A percentile compares a stretch with the other conserved stretches of the same genome.
These are phyloP conservation scores for Mermis nigrescens DNA, from an alignment of 2,888 invertebrate species.

Conservation along the genomic window DNA sequence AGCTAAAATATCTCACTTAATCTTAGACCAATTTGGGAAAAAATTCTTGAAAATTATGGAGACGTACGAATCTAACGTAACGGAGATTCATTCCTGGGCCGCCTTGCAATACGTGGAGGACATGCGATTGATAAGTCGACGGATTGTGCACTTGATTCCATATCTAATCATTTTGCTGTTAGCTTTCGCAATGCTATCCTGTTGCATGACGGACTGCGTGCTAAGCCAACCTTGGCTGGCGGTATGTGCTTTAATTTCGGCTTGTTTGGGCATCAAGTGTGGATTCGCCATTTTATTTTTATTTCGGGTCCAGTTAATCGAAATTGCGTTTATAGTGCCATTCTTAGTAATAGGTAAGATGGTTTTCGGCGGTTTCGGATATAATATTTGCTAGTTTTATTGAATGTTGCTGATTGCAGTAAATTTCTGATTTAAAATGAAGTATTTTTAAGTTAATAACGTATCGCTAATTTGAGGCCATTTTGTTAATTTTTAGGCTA, in stretches of 20 bases:
- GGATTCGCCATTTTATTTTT: slow-evolving; percentile 74
- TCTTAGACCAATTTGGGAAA: too few species aligned
- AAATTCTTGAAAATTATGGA: too few species aligned
- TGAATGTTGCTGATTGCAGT: too few species aligned
- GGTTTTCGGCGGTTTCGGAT: too few species aligned
- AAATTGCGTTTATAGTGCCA: slow-evolving; percentile 73
- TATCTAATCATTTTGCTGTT: slow-evolving; percentile 71
- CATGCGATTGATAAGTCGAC: slow-evolving; percentile 65
- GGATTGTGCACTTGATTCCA: slow-evolving; percentile 33
- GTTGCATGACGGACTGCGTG: slow-evolving; percentile 81
- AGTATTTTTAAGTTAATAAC: too few species aligned
- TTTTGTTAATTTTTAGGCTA: too few species aligned
- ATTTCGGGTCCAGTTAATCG: slow-evolving; percentile 70
- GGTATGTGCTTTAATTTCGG: slow-evolving; percentile 63
- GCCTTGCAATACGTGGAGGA: slow-evolving; percentile 66
- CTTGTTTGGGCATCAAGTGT: slow-evolving; percentile 64
- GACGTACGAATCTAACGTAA: too few species aligned
- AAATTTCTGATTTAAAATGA: too few species aligned
- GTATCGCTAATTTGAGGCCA: too few species aligned
- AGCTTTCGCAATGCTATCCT: slow-evolving; percentile 53
- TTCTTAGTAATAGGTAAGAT: too few species aligned
- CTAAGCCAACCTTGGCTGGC: slow-evolving; percentile 73
- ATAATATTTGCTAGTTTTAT: too few species aligned
- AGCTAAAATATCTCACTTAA: too few species aligned
- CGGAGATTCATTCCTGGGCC: background rate